phyloP scores from a whole-genome alignment of 2,113 vertebrate genomes.

The Hyla sarda region DNA sequence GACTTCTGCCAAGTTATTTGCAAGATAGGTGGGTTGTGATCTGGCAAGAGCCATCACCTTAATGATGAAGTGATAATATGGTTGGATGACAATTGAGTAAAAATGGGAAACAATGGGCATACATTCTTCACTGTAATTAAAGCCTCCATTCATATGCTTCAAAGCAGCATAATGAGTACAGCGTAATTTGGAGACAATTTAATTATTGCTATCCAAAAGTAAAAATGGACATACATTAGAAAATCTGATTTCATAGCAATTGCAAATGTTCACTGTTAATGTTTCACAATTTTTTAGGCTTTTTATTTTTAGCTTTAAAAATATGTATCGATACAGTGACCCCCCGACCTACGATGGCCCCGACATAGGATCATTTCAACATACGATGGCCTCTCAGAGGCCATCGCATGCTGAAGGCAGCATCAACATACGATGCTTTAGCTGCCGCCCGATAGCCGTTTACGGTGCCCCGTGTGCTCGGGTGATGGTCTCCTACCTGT shows the following conservation, averaged over 20 bases:
- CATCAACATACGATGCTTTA: too few relatives aligned
- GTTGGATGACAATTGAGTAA: background rate
- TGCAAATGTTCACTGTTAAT: background rate
- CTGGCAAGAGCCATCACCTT: slow-evolving; percentile 2
- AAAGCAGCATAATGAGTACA: background rate
- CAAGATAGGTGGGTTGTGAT: slow-evolving; percentile 14
- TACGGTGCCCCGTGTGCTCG: too few relatives aligned
- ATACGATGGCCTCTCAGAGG: too few relatives aligned
- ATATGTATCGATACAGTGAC: too few relatives aligned
- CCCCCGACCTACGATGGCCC: too few relatives aligned
- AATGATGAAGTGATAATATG: slow-evolving; percentile 2
- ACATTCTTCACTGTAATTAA: background rate
- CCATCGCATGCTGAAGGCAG: too few relatives aligned
- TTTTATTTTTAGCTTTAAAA: background rate
- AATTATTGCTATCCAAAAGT: background rate
- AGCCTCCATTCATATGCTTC: background rate
- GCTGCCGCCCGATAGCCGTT: too few relatives aligned
- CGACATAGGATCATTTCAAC: too few relatives aligned
- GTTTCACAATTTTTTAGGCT: too few relatives aligned
- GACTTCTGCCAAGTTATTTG: slow-evolving; percentile 24
- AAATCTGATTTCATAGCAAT: too few relatives aligned
- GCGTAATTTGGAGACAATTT: background rate
- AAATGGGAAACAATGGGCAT: background rate
- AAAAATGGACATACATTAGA: background rate
- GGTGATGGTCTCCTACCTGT: too few relatives aligned